These are phyloP conservation scores for Nycticebus coucang DNA, from an alignment of 2,113 vertebrate species.

Conservation along the genomic window DNA sequence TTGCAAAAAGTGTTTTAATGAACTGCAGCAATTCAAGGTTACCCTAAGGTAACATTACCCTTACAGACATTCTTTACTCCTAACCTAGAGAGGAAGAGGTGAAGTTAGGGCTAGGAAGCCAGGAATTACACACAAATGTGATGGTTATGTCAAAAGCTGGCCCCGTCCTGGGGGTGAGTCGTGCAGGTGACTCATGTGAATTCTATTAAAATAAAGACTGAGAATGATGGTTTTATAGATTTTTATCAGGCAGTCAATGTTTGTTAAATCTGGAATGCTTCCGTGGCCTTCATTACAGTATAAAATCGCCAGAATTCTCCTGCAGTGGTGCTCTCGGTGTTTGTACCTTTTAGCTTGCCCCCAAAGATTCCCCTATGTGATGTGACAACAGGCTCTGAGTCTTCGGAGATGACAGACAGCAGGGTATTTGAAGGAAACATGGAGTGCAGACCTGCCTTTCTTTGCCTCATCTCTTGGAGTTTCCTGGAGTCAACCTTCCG, in stretches of 20 bases:
- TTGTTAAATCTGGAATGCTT: background rate
- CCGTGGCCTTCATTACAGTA: background rate
- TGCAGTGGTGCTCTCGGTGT: rapidly evolving
- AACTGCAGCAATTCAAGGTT: background rate
- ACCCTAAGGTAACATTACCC: background rate
- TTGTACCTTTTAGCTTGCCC: background rate
- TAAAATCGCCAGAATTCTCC: background rate
- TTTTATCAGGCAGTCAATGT: background rate
- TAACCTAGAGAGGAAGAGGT: background rate
- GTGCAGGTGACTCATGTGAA: background rate
- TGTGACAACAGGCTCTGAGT: background rate
- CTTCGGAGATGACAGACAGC: background rate
- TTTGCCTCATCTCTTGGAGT: background rate
- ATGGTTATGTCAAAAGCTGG: constrained; percentile 14
- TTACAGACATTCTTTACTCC: background rate
- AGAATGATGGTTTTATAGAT: background rate
- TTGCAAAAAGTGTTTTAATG: constrained; percentile 29
- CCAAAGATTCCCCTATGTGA: background rate
- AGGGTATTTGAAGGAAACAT: background rate
- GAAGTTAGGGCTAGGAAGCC: background rate
- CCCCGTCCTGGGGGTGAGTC: background rate
- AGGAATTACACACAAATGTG: background rate
- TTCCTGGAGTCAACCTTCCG: background rate
- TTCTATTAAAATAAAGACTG: constrained; percentile 1
- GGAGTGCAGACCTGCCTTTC: background rate